Evolutionary conservation across 2,888 invertebrate species (phyloP), one percentile per base, ranked within the genome.

Genomic region (Nomada fabriciana): DNA sequence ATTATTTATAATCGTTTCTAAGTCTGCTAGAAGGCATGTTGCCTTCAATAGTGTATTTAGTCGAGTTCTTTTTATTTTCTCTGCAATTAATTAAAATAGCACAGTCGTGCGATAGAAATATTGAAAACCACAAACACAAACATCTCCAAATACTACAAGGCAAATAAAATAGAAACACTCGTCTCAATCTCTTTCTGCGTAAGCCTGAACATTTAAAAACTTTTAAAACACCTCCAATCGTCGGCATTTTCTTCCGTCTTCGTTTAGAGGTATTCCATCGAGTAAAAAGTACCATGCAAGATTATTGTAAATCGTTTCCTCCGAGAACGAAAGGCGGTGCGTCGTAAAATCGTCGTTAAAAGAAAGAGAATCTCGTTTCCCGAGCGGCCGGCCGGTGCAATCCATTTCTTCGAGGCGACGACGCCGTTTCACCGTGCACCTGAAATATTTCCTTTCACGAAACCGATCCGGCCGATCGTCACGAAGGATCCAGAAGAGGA

Each of bases 361-460:
- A 23, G 5, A 47, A 57, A 73, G 7, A 43, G 63, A 25, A 72
- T 25, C 23, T 36, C 47, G 3, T 59, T 47, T 15, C 47, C 13
- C 47, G 47, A 1, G 47, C 15, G 47, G 13, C 15, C 15, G 47
- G 13, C 15, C 47, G 11, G 13, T 36, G 47, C 47, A 47, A 47
- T 36, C 36, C 36, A 36, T 47, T 47, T 59, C 13, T 2, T 23
- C 36, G 65, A 25, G 36, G 9, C 23, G 4, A 63, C 23, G 70
- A 29, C 42, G n/a, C 20, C 67, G 60, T 73, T 73, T 73, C 77
- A 73, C 74, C 73, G 29, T 50, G 25, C 4, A 47, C 18, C 36
- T 29, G 25, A 47, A 60, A 25, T 80, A 36, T 67, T 69, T 29
- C 71, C 71, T 72, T 68, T 70, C 73, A 64, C 80, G 80, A 71